These are phyloP conservation scores for Chelon labrosus DNA, from an alignment of 2,797 vertebrate species.

Conservation along the genomic window DNA sequence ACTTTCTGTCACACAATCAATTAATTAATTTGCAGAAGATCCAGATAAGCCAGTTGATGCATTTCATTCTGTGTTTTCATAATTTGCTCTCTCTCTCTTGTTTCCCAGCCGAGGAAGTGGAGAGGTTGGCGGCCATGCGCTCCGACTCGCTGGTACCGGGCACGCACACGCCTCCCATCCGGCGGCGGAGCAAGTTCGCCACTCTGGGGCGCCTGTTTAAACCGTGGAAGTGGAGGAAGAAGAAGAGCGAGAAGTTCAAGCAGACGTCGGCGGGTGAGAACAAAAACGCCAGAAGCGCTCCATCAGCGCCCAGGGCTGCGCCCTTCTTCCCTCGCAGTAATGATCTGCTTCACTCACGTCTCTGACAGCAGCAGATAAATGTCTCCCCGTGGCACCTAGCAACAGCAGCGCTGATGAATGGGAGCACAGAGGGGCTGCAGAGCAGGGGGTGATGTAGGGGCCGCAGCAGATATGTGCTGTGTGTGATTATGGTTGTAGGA, in stretches of 20 bases:
- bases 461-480: constrained; percentile 13
- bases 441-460: constrained; percentile 20
- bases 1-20: too few relatives aligned
- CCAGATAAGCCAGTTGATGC: too few relatives aligned
- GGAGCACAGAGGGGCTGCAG: constrained; percentile 17
- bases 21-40: too few relatives aligned
- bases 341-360: constrained; percentile 17
- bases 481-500: constrained; percentile 21
- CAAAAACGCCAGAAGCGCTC: not conserved
- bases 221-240: constrained; percentile 99
- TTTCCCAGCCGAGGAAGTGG: constrained; percentile 93
- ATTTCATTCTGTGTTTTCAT: too few relatives aligned
- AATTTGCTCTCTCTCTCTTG: constrained; percentile 16
- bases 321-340: not conserved
- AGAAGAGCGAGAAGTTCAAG: constrained; percentile 98
- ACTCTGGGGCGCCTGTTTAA: constrained; percentile 94
- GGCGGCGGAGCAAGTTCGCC: constrained; percentile 95
- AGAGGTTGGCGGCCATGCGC: constrained; percentile 96
- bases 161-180: constrained; percentile 96
- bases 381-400: constrained; percentile 26
- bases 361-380: constrained; percentile 8
- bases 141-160: constrained; percentile 97
- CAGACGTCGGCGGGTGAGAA: constrained; percentile 94
- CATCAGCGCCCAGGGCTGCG: not conserved
- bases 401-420: constrained; percentile 40